Conservation (phyloP, 2,888 invertebrate species). For the Cataglyphis albicans region DNA sequence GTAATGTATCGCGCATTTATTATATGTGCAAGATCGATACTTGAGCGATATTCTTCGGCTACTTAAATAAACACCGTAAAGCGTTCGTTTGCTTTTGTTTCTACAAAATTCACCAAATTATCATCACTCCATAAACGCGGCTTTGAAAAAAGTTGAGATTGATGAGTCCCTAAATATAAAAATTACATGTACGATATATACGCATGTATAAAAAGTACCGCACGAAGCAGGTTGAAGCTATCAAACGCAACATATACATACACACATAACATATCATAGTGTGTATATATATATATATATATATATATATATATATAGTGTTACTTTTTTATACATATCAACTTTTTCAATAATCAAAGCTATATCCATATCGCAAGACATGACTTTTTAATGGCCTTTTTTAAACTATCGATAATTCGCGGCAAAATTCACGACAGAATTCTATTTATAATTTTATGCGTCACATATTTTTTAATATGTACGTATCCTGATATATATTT, state of each 20-base stretch:
- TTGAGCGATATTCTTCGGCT: constrained; percentile 10
- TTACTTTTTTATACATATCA: not conserved
- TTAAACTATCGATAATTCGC: not conserved
- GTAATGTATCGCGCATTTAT: not conserved
- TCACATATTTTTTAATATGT: not conserved
- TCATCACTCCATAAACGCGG: constrained; percentile 10
- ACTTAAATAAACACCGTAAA: constrained; percentile 27
- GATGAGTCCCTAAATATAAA: constrained; percentile 47
- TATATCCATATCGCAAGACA: not conserved
- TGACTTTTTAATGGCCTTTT: not conserved
- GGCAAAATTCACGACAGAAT: not conserved
- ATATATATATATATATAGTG: not conserved
- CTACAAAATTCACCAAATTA: constrained; percentile 28
- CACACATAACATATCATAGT: not conserved
- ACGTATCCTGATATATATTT: not conserved
- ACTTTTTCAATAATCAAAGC: constrained; percentile 1
- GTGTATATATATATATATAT: not conserved
- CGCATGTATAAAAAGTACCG: constrained; percentile 34
- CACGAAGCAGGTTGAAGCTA: constrained; percentile 9
- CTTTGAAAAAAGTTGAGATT: constrained; percentile 25
- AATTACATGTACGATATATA: constrained; percentile 28
- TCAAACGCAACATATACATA: constrained; percentile 4
- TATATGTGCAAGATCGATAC: constrained; percentile 17
- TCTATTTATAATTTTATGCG: not conserved
- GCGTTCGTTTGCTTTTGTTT: constrained; percentile 32